Evolutionary conservation across 2,797 vertebrate species (phyloP).

Genomic region (Huso huso): DNA sequence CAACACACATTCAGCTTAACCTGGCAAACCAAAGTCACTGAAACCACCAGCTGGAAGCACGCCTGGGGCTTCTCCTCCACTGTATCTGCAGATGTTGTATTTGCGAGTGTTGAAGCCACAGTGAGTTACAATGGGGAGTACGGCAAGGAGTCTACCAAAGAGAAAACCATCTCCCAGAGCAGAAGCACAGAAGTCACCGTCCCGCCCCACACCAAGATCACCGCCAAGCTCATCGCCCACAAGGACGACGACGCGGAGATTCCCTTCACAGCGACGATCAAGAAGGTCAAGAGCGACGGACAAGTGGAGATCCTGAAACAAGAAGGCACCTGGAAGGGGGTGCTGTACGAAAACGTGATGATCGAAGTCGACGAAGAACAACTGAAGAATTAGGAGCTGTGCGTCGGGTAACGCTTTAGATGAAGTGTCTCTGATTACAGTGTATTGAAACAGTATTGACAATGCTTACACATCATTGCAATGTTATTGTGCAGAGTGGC

Average conservation of each 20-base stretch:
- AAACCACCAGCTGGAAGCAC: not conserved
- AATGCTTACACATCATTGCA: no score
- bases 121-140: not conserved
- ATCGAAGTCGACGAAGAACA: not conserved
- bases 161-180: not conserved
- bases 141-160: not conserved
- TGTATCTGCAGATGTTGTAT: not conserved
- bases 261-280: not conserved
- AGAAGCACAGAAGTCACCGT: not conserved
- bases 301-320: not conserved
- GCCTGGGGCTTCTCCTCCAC: not conserved
- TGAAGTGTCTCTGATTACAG: no score
- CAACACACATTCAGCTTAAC: no score
- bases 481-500: no score
- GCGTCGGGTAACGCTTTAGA: no score
- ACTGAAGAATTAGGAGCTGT: no score
- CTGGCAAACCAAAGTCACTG: no score
- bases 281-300: not conserved
- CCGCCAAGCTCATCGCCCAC: not conserved
- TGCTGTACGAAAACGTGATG: not conserved
- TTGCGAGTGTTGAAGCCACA: not conserved
- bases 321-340: not conserved
- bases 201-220: not conserved
- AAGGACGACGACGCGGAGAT: not conserved
- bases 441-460: no score